Conservation (phyloP, 1,140 invertebrate species). For the Pseudomyrmex gracilis region DNA sequence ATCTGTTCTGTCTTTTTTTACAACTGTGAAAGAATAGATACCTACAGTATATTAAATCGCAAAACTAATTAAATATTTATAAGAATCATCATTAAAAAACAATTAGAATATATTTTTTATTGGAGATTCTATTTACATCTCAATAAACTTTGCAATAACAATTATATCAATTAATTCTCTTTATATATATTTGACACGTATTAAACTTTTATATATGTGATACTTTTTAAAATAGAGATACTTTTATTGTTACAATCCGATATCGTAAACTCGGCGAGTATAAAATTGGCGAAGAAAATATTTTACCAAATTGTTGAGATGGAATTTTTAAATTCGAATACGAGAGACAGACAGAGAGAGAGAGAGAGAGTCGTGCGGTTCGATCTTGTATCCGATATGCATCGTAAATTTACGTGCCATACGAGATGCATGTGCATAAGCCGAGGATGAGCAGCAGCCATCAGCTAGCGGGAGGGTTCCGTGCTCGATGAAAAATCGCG, state of each 20-base stretch:
- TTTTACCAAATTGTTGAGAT: constrained; percentile 4
- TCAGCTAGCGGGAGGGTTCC: constrained; percentile 54
- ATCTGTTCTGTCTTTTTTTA: not conserved
- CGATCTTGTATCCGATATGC: constrained; percentile 13
- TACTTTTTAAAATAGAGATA: not conserved
- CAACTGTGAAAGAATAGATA: not conserved
- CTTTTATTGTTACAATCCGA: not conserved
- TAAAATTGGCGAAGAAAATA: not conserved
- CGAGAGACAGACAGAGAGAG: not conserved
- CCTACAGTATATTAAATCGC: too few relatives aligned
- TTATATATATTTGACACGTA: not conserved
- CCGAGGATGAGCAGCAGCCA: constrained; percentile 59
- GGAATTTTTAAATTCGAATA: constrained; percentile 24
- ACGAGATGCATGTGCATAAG: constrained; percentile 39
- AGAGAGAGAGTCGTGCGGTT: not conserved
- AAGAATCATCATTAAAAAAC: too few relatives aligned
- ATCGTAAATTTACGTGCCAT: constrained; percentile 51
- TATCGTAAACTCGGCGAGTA: not conserved
- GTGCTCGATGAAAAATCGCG: constrained; percentile 75
- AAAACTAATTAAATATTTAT: not conserved
- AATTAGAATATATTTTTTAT: too few relatives aligned
- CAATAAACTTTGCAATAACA: not conserved
- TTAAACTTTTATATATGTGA: not conserved
- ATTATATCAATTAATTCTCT: not conserved
- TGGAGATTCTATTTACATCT: not conserved